Base-by-base conservation (phyloP, 1,140 invertebrate genomes). In the Sitophilus oryzae region DNA sequence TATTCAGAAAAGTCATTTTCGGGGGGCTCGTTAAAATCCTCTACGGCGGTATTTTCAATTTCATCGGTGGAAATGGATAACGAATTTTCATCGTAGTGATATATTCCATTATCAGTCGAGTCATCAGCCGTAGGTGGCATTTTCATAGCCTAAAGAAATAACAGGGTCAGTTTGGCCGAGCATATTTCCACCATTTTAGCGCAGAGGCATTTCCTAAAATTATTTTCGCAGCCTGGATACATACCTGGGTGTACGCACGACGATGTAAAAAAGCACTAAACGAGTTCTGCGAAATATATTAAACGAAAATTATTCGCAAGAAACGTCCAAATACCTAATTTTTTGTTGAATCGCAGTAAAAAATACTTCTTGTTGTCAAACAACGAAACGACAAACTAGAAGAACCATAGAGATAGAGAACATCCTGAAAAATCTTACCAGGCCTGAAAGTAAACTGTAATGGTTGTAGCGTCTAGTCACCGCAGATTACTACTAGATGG, bases 1-100 rank as follows among this genome's bases (percentile, higher is more conserved):
- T 90, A 92, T 62, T 92, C 89, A 0, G 85, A 86, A 71, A 91
- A 92, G 71, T 91, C 88, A 43, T 79, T 82, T 61, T 83, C 79
- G 34, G 73, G 71, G 16, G 75, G 70, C n/a, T 76, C 73, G 42
- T 75, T 75, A 45, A 78, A 75, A 10, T 76, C 72, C 37, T 82
- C 79, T 16, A 64, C 62, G 30, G 71, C 73, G n/a, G 71, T 72
- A 41, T 71, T 73, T 36, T 64, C 63, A 34, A 62, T 58, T 15
- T 58, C 59, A 47, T 77, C 76, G 1, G 73, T 69, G 46, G 74
- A 74, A 40, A 76, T 71, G 4, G 63, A 52, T 25, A 56, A 56
- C 16, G 54, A 49, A 22, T 69, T 71, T 36, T 66, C 76, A 58
- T 77, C 77, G 46, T 76, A 75, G 0, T 75, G 74, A 51, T 76